phyloP scores from a whole-genome alignment of 2,888 invertebrate genomes.

The Lasioglossum leucozonium region DNA sequence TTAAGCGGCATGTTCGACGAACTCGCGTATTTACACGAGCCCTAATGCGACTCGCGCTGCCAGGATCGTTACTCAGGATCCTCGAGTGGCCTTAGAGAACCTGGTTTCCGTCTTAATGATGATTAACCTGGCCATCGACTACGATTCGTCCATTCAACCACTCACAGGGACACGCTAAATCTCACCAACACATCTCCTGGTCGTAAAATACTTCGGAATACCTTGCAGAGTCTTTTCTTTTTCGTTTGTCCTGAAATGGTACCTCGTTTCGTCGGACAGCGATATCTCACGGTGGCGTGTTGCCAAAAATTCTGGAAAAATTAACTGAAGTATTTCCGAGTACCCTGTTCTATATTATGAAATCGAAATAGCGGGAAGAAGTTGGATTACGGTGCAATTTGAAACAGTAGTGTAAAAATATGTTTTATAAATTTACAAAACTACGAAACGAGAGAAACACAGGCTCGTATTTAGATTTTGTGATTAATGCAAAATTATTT shows the following conservation, averaged over 20 bases:
- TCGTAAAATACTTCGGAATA: conserved; percentile 59
- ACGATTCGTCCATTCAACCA: conserved; percentile 55
- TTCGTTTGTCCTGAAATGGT: neutral
- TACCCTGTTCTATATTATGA: neutral
- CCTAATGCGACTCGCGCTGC: conserved; percentile 66
- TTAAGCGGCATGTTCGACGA: conserved; percentile 62
- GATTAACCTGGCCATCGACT: conserved; percentile 74
- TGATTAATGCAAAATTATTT: neutral
- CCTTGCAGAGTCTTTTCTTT: conserved; percentile 38
- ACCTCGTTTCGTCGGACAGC: neutral
- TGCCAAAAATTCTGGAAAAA: neutral
- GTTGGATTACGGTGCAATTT: neutral
- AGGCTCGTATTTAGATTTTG: neutral
- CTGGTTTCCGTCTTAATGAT: conserved; percentile 74
- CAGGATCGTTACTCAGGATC: conserved; percentile 74
- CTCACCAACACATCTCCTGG: conserved; percentile 21
- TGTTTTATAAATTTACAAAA: neutral
- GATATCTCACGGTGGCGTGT: neutral
- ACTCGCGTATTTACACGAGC: conserved; percentile 64
- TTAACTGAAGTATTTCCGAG: neutral
- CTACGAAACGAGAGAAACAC: neutral
- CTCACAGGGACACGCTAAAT: conserved; percentile 61
- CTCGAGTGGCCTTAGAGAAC: conserved; percentile 60
- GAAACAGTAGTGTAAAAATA: no score
- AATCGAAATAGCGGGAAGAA: neutral